Base-by-base conservation (phyloP, 2,888 invertebrate genomes). In the Panorpa germanica region DNA sequence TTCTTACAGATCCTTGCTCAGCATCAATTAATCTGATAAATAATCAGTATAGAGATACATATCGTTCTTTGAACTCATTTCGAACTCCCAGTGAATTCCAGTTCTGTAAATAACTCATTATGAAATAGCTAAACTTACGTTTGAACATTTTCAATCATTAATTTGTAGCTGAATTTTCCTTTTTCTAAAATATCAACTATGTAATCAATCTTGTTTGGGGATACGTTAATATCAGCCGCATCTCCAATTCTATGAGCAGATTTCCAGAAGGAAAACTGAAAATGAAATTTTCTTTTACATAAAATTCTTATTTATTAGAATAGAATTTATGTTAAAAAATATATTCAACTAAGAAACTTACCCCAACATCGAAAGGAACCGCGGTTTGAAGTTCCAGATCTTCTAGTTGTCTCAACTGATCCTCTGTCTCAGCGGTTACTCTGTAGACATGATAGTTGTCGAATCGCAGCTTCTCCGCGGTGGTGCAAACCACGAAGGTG, bases 371-470 rank as follows among this genome's bases (percentile, higher is more conserved):
- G 6, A 33, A 14, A 13, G 31, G 29, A n/a, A 34, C 21, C 11
- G 18, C 9, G 10, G n/a, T 28, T 2, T 19, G 20, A 9, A 24
- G 6, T 2, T 8, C 11, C 5, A 10, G 9, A n/a, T 28, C 14
- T 11, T 12, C n/a, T n/a, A n/a, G n/a, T n/a, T n/a, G n/a, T n/a
- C n/a, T n/a, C n/a, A n/a, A n/a, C n/a, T n/a, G n/a, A n/a, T n/a
- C n/a, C n/a, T 47, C 42, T 4, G 45, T 7, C 10, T 25, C 22
- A 22, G 24, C 9, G 10, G 19, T 17, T n/a, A 16, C 10, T 16
- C 18, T 16, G n/a, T 44, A 2, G 50, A 35, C 2, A 59, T 55
- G 50, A 53, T 52, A 1, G 57, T 39, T 35, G 47, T 52, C 2
- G 46, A 45, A 16, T 46, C 47, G 34, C n/a, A n/a, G n/a, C n/a